Base-by-base conservation (phyloP, 2,888 invertebrate genomes). In the Oscheius sp. region DNA sequence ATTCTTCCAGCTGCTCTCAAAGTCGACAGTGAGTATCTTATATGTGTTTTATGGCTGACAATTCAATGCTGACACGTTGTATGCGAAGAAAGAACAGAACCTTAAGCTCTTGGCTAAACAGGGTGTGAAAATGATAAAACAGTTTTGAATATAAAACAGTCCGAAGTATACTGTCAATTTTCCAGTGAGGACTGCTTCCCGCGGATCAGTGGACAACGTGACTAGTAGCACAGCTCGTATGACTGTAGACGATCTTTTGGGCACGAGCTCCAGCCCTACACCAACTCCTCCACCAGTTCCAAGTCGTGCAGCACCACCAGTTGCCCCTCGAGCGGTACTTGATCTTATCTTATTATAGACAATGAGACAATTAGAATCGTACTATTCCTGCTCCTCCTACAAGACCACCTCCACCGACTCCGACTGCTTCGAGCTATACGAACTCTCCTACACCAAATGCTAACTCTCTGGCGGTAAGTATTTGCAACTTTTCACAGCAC, bases 401-500 rank as follows among this genome's bases (percentile, higher is more conserved):
- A 78, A 79, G 50, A 53, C 75, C 73, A n/a, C 71, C 72, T 48
- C 76, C 75, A 51, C 73, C 60, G 53, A 50, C 53, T 55, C 73
- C 73, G 13, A 5, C 35, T 7, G 50, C 75, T 13, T 37, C 51
- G 66, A 92, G 88, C 13, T 53, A 48, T 33, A 11, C 48, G n/a
- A 58, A 48, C 50, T 91, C 93, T 66, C 92, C 93, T 63, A 92
- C 92, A 0, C 91, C 92, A 1, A 92, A 92, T 0, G 92, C 62
- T 33, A 50, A 77, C 47, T 73, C 73, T 33, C 3, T 55, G 33
- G 5, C 76, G 53, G 50, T 53, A 59, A 2, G 2, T n/a, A 9
- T 32, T 9, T 53, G 29, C 5, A 47, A 55, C 11, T 10, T 35
- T 37, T 55, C 21, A 7, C 42, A 42, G 42, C 42, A 33, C 4